These are phyloP conservation scores for Tiliacea aurago DNA, from an alignment of 2,888 invertebrate genomes.

Conservation along the genomic window DNA sequence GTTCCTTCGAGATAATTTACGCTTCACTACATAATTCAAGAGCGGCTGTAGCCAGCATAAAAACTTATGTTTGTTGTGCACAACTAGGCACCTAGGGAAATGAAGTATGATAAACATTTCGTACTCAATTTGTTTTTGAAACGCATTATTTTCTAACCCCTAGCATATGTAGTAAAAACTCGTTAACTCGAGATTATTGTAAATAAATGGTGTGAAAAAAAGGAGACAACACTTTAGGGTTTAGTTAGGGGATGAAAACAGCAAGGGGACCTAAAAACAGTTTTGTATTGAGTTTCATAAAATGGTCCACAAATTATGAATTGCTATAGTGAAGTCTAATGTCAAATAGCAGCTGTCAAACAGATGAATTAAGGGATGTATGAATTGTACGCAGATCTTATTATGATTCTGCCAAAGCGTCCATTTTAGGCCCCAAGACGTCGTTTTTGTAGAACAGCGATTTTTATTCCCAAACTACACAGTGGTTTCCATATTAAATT, in stretches of 20 bases:
- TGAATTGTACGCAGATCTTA: too few relatives aligned
- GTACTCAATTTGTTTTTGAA: slow-evolving; percentile 29
- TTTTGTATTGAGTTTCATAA: too few relatives aligned
- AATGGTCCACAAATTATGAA: too few relatives aligned
- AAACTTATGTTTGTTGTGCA: slow-evolving; percentile 69
- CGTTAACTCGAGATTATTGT: slow-evolving; percentile 40
- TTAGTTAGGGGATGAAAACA: slow-evolving; percentile 13
- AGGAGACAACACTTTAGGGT: slow-evolving; percentile 14
- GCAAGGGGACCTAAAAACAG: too few relatives aligned
- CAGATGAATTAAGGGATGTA: too few relatives aligned
- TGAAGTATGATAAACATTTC: slow-evolving; percentile 52
- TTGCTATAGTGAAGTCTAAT: too few relatives aligned
- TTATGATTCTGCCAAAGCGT: too few relatives aligned
- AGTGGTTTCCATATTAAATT: not conserved
- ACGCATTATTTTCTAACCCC: slow-evolving; percentile 29
- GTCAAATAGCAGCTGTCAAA: too few relatives aligned
- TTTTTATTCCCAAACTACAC: slow-evolving; percentile 3
- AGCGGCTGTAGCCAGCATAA: slow-evolving; percentile 64
- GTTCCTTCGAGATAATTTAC: slow-evolving; percentile 80
- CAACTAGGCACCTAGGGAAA: slow-evolving; percentile 69
- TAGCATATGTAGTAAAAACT: slow-evolving; percentile 25
- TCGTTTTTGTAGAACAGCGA: not conserved
- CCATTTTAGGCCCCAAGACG: too few relatives aligned
- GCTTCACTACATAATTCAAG: slow-evolving; percentile 74
- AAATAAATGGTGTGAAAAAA: slow-evolving; percentile 31